A percentile compares a stretch with the other conserved stretches of the same genome.
Conservation (phyloP, 1,140 invertebrate species). For the Drosophila asahinai region DNA sequence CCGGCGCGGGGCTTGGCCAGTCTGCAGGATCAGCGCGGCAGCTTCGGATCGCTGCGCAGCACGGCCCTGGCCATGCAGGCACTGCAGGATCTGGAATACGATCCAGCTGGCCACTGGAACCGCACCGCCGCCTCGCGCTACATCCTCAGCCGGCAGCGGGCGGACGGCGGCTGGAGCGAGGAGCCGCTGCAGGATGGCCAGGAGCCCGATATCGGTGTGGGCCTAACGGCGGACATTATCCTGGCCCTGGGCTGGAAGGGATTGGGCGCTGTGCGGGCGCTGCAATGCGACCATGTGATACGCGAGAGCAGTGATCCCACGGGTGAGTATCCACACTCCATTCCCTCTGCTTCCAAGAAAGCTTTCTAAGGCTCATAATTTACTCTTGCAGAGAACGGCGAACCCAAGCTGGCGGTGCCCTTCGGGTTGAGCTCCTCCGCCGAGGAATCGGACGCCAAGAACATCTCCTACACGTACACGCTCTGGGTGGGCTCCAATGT, state of each 20-base stretch:
- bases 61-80: slow-evolving; percentile 93
- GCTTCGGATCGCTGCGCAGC: slow-evolving; percentile 92
- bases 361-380: neutral
- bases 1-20: slow-evolving; percentile 91
- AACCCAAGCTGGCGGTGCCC: slow-evolving; percentile 82
- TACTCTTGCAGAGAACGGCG: slow-evolving; percentile 70
- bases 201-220: slow-evolving; percentile 86
- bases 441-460: slow-evolving; percentile 88
- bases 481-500: slow-evolving; percentile 94
- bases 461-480: slow-evolving; percentile 92
- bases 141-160: slow-evolving; percentile 89
- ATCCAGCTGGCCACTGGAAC: slow-evolving; percentile 89
- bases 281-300: slow-evolving; percentile 88
- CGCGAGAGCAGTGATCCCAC: slow-evolving; percentile 81
- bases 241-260: slow-evolving; percentile 90
- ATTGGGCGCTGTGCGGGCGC: slow-evolving; percentile 88
- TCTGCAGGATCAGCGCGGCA: slow-evolving; percentile 91
- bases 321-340: slow-evolving; percentile 42
- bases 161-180: slow-evolving; percentile 92
- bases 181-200: slow-evolving; percentile 85
- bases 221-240: slow-evolving; percentile 91
- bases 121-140: slow-evolving; percentile 90
- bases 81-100: slow-evolving; percentile 89
- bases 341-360: no score
- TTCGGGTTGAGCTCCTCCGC: slow-evolving; percentile 85